Percentiles rank a stretch among this genome's conserved stretches.
phyloP scores from a whole-genome alignment of 1,140 invertebrate species.

The Drosophila suzukii region DNA sequence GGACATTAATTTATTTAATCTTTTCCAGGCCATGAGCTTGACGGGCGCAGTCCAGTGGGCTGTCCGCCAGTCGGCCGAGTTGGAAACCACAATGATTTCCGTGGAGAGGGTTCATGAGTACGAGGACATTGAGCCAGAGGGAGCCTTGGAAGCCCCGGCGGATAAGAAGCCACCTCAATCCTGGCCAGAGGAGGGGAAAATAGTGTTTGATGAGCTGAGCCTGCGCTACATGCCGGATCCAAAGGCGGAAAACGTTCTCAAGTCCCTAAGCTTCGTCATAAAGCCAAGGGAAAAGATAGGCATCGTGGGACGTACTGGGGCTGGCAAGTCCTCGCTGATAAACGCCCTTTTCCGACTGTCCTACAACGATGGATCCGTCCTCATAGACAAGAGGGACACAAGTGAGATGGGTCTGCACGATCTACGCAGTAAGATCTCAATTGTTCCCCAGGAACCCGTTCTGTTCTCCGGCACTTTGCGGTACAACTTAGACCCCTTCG shows the following conservation, averaged over 20 bases:
- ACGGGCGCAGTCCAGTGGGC: constrained; percentile 94
- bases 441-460: constrained; percentile 96
- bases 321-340: constrained; percentile 96
- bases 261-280: constrained; percentile 87
- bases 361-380: constrained; percentile 89
- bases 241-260: constrained; percentile 87
- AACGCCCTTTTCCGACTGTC: constrained; percentile 91
- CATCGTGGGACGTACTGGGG: constrained; percentile 94
- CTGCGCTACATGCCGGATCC: constrained; percentile 88
- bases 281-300: constrained; percentile 88
- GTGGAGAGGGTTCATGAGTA: constrained; percentile 92
- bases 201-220: constrained; percentile 88
- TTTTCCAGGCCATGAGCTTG: constrained; percentile 87
- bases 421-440: constrained; percentile 91
- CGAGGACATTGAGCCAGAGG: constrained; percentile 89
- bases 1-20: neutral
- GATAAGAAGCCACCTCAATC: constrained; percentile 88
- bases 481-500: constrained; percentile 93
- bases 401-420: constrained; percentile 88
- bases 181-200: constrained; percentile 89
- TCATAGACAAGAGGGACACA: constrained; percentile 89
- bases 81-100: constrained; percentile 93
- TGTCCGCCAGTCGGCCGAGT: constrained; percentile 91
- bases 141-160: constrained; percentile 86
- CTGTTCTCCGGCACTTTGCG: constrained; percentile 93